Percentiles rank a stretch among this genome's conserved stretches.
Evolutionary conservation across 2,888 invertebrate species (phyloP).

Genomic region (Athrips mouffetella): DNA sequence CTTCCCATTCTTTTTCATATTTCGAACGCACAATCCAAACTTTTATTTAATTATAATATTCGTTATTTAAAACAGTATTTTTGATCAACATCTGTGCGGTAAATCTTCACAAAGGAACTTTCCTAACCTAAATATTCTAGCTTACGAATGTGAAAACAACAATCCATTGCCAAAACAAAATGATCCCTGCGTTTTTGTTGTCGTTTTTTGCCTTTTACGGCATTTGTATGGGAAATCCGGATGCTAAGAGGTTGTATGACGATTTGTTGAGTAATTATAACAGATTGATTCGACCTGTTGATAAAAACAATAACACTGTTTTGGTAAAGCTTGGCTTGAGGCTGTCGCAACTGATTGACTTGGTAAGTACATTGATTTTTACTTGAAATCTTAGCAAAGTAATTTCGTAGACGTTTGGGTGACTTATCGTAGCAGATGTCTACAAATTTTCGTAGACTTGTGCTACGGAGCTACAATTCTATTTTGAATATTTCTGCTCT

Average conservation of each 20-base stretch:
- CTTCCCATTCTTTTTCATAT: neutral
- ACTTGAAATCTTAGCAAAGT: too few species aligned
- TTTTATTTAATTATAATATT: neutral
- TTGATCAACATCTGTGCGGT: too few species aligned
- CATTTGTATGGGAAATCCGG: slow-evolving; percentile 82
- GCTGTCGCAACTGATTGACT: slow-evolving; percentile 95
- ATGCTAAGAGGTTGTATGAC: slow-evolving; percentile 97
- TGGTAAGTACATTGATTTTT: slow-evolving; percentile 91
- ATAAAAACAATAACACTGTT: slow-evolving; percentile 96
- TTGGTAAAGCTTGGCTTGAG: slow-evolving; percentile 95
- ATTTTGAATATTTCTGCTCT: too few species aligned
- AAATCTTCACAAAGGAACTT: slow-evolving; percentile 10
- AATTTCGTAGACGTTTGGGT: neutral
- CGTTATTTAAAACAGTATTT: neutral
- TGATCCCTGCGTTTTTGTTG: slow-evolving; percentile 37
- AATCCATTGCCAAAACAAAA: slow-evolving; percentile 29
- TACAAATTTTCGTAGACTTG: too few species aligned
- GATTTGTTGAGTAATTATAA: slow-evolving; percentile 98
- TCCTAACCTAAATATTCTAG: slow-evolving; percentile 33
- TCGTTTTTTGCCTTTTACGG: slow-evolving; percentile 43
- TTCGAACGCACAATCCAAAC: slow-evolving; percentile 2
- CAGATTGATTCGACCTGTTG: slow-evolving; percentile 95
- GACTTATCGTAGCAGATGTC: too few species aligned
- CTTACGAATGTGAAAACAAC: slow-evolving; percentile 18
- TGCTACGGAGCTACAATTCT: too few species aligned